A percentile compares a stretch with the other conserved stretches of the same genome.
Conservation (phyloP, 2,113 vertebrate species). For the Aptenodytes forsteri region DNA sequence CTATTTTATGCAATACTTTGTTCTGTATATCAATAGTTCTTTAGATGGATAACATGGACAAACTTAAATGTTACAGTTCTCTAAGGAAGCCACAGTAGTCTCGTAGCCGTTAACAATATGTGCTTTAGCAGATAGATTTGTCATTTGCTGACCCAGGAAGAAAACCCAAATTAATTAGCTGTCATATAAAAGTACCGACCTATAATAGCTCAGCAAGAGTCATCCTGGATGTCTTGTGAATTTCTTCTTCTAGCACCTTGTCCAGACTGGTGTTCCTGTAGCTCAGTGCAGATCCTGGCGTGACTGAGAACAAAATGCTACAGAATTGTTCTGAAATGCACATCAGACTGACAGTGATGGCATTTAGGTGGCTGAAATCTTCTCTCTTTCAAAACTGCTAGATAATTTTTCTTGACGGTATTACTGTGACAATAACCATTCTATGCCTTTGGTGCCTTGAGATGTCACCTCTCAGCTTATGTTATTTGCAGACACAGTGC, state of each 20-base stretch:
- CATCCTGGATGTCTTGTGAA: background rate
- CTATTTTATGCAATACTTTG: background rate
- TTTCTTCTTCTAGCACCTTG: background rate
- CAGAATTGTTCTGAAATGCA: conserved; percentile 10
- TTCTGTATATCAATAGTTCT: background rate
- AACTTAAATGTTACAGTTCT: background rate
- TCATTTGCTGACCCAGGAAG: background rate
- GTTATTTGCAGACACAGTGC: conserved; percentile 8
- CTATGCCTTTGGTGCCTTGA: background rate
- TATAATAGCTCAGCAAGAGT: background rate
- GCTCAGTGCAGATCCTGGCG: background rate
- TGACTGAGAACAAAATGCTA: conserved; percentile 13
- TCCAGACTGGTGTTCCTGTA: background rate
- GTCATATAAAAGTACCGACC: background rate
- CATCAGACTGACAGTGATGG: conserved; percentile 48
- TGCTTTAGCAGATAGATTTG: background rate
- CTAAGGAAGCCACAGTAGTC: background rate
- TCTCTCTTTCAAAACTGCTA: background rate
- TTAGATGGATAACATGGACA: background rate
- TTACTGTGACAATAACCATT: conserved; percentile 11
- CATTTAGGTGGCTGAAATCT: conserved; percentile 31
- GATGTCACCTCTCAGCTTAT: background rate
- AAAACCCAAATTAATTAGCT: background rate
- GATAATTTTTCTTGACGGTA: conserved; percentile 13
- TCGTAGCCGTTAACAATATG: background rate